Conservation (phyloP, 2,888 invertebrate genomes). For the Lacanobia wlatinum region DNA sequence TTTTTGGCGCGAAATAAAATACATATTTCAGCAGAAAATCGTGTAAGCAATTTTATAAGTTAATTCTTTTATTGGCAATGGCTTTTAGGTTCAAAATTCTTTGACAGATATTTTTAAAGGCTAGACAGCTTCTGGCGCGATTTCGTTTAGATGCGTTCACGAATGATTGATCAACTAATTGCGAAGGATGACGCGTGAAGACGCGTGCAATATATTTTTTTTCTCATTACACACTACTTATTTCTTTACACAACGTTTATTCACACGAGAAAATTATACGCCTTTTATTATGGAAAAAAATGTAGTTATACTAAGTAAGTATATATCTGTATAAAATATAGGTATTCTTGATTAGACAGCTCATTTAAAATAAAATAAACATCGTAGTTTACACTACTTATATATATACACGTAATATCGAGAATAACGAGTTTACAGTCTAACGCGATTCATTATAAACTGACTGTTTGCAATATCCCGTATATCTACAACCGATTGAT, state of each 20-base stretch:
- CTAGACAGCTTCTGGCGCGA: conserved; percentile 48
- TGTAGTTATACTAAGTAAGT: too few species aligned
- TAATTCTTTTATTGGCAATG: conserved; percentile 51
- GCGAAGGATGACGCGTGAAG: conserved; percentile 68
- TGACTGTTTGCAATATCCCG: too few species aligned
- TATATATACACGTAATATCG: too few species aligned
- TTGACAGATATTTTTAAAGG: conserved; percentile 48
- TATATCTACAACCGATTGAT: not conserved
- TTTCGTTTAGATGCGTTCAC: conserved; percentile 62
- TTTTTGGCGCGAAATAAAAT: conserved; percentile 78
- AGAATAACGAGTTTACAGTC: not conserved
- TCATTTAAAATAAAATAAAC: too few species aligned
- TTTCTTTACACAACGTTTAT: conserved; percentile 37
- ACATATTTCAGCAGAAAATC: conserved; percentile 64
- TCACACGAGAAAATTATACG: not conserved
- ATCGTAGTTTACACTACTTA: too few species aligned
- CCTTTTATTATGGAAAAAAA: too few species aligned
- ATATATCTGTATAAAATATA: too few species aligned
- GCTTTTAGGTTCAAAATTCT: conserved; percentile 49
- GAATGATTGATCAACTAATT: conserved; percentile 82
- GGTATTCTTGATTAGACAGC: too few species aligned
- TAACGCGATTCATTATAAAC: not conserved
- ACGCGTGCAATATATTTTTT: conserved; percentile 72
- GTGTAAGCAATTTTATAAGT: conserved; percentile 58
- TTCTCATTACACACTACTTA: conserved; percentile 69